These are phyloP conservation scores for Agrotis puta DNA, from an alignment of 2,888 invertebrate species.

Conservation along the genomic window DNA sequence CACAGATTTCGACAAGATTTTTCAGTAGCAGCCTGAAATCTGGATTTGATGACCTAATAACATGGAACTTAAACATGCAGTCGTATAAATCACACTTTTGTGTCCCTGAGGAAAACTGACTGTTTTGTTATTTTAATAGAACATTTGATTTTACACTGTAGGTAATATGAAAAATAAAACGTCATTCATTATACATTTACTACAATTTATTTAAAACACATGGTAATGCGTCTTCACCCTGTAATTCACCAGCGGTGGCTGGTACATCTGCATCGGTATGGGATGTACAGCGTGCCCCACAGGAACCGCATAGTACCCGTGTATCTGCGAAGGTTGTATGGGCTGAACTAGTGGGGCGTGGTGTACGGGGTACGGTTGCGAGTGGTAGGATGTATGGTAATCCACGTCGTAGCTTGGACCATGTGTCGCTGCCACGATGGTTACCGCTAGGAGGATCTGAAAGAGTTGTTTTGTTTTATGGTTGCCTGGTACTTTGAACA, in stretches of 20 bases:
- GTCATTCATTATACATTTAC: no score
- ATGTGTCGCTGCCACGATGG: slow-evolving; percentile 31
- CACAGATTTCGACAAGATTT: no score
- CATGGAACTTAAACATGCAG: no score
- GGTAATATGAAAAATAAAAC: no score
- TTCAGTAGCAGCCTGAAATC: no score
- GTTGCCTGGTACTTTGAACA: not conserved
- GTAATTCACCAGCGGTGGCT: slow-evolving; percentile 52
- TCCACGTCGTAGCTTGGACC: slow-evolving; percentile 51
- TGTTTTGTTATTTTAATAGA: no score
- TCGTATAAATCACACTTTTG: no score
- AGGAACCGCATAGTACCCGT: slow-evolving; percentile 42
- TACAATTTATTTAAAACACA: slow-evolving; percentile 40
- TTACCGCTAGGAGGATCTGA: slow-evolving; percentile 45
- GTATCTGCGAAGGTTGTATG: slow-evolving; percentile 6
- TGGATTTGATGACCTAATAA: no score
- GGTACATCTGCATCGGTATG: slow-evolving; percentile 42
- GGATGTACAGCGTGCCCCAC: slow-evolving; percentile 52
- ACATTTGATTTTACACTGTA: no score
- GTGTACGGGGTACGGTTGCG: slow-evolving; percentile 45
- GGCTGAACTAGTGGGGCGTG: slow-evolving; percentile 30
- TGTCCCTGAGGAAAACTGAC: no score
- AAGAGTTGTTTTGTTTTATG: slow-evolving; percentile 31
- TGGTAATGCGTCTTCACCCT: slow-evolving; percentile 58
- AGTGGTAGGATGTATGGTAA: slow-evolving; percentile 55